phyloP scores from a whole-genome alignment of 2,113 vertebrate genomes.

The Tringa solitaria region DNA sequence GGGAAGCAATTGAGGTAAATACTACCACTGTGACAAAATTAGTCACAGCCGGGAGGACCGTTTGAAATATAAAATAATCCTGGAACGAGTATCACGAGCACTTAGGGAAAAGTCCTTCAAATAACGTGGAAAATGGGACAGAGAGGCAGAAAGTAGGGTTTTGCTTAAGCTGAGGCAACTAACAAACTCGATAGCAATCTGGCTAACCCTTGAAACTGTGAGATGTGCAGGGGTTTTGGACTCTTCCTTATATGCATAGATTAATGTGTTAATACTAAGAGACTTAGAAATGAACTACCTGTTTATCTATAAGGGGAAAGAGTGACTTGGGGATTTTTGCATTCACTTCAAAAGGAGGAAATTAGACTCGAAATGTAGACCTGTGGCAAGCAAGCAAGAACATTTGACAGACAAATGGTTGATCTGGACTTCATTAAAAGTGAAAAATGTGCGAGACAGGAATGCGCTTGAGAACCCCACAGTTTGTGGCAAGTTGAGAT shows the following conservation, averaged over 20 bases:
- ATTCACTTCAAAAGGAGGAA: neutral
- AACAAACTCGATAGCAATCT: neutral
- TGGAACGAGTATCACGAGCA: neutral
- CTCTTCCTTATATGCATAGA: neutral
- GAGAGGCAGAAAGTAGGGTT: neutral
- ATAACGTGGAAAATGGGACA: neutral
- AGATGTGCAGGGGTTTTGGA: neutral
- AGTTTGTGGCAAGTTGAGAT: neutral
- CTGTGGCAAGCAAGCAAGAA: neutral
- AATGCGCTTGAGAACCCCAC: neutral
- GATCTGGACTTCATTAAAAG: neutral
- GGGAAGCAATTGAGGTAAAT: neutral
- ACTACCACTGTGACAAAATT: neutral
- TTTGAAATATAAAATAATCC: neutral
- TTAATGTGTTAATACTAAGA: neutral
- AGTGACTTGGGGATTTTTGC: neutral
- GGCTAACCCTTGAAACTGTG: neutral
- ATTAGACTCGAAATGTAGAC: neutral
- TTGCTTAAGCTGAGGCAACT: neutral
- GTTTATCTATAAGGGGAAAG: neutral
- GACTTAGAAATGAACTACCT: neutral
- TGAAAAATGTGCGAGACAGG: neutral
- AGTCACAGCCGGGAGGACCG: neutral
- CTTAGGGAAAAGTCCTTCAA: neutral
- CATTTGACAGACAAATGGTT: neutral